Evolutionary conservation across 1,140 invertebrate genomes (phyloP), one percentile per base, ranked within the genome.

Genomic region (Fopius arisanus): DNA sequence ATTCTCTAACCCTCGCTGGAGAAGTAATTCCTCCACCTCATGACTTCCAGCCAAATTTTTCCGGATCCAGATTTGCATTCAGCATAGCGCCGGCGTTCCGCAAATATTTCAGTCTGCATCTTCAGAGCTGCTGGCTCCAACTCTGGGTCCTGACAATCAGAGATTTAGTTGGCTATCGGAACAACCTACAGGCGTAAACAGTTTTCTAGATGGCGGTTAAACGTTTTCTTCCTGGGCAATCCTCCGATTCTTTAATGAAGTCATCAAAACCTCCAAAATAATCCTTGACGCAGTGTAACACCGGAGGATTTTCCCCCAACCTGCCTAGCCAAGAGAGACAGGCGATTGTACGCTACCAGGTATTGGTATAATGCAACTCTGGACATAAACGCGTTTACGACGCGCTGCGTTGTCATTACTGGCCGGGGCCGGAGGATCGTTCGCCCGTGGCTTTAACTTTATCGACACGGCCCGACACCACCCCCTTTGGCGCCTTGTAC

Each of bases 371-470:
- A 88, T 87, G 85, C 84, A 87, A 86, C 85, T 85, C 81, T 79
- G 85, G 76, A 86, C 86, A 88, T 88, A 88, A 88, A 88, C 85
- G 84, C 81, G 85, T 88, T 88, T 88, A 88, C 85, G 86, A 87
- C 84, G 82, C 82, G 81, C 84, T 87, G 84, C 85, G 84, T 88
- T 86, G 86, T 86, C 85, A 87, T 87, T 87, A 86, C 84, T 26
- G 54, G 21, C 19, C 23, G 83, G 82, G 3, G n/a, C 82, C 78
- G 84, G 80, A 84, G 81, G 80, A 83, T 84, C 82, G 85, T 85
- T 85, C 82, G 77, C 78, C 80, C 78, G 82, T 84, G 83, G 84
- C 80, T 86, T 86, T 85, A 85, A 84, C 82, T 87, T 87, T 87
- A 87, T 87, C 85, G 83, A 75, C 81, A 84, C 78, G 68, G 54